Base-by-base conservation (phyloP, 2,113 vertebrate species). In the Thermophis baileyi region DNA sequence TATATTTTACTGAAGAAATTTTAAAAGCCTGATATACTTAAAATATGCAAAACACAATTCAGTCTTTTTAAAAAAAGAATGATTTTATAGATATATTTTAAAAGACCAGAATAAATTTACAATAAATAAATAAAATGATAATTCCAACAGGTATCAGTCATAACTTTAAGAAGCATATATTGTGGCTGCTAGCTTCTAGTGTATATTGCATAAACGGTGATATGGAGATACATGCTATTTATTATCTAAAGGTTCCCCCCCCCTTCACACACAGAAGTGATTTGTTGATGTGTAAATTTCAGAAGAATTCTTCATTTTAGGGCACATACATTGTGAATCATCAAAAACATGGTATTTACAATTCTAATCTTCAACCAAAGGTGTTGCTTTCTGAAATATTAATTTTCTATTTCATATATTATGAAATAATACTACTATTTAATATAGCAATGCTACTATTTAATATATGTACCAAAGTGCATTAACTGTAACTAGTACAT, bases 401-500 rank as follows among this genome's bases (percentile, higher is more conserved):
- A 94, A 90, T 49, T 93, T 96, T 96, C 94, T 94, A 12, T 97
- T 97, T 96, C 96, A 95, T 96, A 96, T 96, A 97, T 98, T 96
- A 97, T 95, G 96, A 97, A 97, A 98, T 97, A 98, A 98, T 98
- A 98, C 97, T 97, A 98, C 97, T 97, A 95, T 96, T 35, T 35
- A n/a, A 18, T 35, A 35, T 16, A 69, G 96, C 96, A 97, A 96
- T 96, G 95, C 95, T 89, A 93, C 92, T 97, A 25, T 96, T 98
- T 98, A 98, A 97, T 97, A 97, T 96, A 2, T 97, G 97, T 98
- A 98, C 18, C 95, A 98, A 96, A 98, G 97, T 98, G 97, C 97
- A 98, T 98, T 98, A 98, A 98, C 98, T 98, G 97, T 98, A 98
- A 98, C 98, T 98, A 98, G 97, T 98, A 98, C 98, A 98, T 98